Conservation (phyloP, 1,140 invertebrate genomes). For the Notospermus geniculatus region DNA sequence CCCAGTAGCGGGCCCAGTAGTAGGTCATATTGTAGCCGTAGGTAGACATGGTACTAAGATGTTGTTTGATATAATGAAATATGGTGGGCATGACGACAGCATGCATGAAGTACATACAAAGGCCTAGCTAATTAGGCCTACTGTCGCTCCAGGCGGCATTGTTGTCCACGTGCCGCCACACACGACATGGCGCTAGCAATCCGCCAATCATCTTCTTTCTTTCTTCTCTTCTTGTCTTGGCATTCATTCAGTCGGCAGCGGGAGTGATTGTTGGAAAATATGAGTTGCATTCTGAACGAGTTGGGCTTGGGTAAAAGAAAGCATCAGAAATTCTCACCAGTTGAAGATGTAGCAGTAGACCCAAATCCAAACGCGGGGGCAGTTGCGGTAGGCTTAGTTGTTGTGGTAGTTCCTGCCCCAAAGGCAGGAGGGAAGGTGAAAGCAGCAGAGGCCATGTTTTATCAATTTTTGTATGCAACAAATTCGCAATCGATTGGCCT, state of each 20-base stretch:
- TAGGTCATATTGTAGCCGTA: too few relatives aligned
- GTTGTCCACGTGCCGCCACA: too few relatives aligned
- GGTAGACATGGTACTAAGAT: too few relatives aligned
- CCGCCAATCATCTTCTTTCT: background rate
- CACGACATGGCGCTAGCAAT: background rate
- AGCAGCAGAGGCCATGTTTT: too few relatives aligned
- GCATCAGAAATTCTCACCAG: background rate
- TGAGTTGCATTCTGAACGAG: background rate
- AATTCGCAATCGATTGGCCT: too few relatives aligned
- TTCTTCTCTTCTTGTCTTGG: background rate
- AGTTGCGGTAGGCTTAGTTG: conserved; percentile 12
- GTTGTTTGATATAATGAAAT: too few relatives aligned
- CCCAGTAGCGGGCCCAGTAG: too few relatives aligned
- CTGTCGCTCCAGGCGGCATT: too few relatives aligned
- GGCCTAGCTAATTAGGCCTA: too few relatives aligned
- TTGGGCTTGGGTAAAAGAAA: background rate
- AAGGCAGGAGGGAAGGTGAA: background rate
- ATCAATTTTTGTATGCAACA: too few relatives aligned
- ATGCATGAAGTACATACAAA: too few relatives aligned
- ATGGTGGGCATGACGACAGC: too few relatives aligned
- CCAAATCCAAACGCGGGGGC: conserved; percentile 28
- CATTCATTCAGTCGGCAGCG: background rate
- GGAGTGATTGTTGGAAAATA: background rate
- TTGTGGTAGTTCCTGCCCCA: conserved; percentile 13
- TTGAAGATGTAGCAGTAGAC: conserved; percentile 14